Percentiles rank a stretch among this genome's conserved stretches.
phyloP scores from a whole-genome alignment of 2,888 invertebrate species.

The Drosophila borealis region DNA sequence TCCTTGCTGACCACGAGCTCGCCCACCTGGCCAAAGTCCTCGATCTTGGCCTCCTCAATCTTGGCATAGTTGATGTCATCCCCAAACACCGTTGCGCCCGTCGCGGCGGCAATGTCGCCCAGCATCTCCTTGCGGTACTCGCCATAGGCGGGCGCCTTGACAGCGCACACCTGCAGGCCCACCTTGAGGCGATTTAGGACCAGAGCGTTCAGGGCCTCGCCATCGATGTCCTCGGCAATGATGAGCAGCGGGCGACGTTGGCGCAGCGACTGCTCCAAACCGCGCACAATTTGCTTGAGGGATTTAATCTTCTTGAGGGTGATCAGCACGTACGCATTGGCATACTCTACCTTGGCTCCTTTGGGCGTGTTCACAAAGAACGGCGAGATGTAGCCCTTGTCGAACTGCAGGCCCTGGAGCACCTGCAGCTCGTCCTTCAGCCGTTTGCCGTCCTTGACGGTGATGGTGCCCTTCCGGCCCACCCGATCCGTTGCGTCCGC shows the following conservation, averaged over 20 bases:
- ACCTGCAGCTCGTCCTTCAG: conserved; percentile 97
- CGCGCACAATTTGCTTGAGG: conserved; percentile 97
- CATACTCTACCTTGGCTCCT: conserved; percentile 98
- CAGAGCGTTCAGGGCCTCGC: conserved; percentile 96
- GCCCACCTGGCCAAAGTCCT: conserved; percentile 93
- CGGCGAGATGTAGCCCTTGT: conserved; percentile 99
- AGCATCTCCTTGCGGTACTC: conserved; percentile 96
- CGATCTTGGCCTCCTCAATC: conserved; percentile 92
- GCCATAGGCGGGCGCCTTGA: conserved; percentile 98
- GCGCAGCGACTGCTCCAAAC: conserved; percentile 96
- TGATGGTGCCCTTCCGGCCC: conserved; percentile 98
- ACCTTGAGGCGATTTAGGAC: conserved; percentile 97
- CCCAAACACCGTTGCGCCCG: conserved; percentile 96
- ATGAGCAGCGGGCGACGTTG: conserved; percentile 97
- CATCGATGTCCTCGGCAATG: conserved; percentile 97
- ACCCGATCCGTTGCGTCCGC: conserved; percentile 99
- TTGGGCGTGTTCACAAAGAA: conserved; percentile 99
- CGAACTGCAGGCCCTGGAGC: conserved; percentile 99
- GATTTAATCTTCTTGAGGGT: conserved; percentile 99
- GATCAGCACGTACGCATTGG: conserved; percentile 96
- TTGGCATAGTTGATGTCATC: conserved; percentile 96
- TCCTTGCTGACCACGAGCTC: conserved; percentile 97
- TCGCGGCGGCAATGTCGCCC: conserved; percentile 96
- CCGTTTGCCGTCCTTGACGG: conserved; percentile 99
- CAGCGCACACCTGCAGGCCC: conserved; percentile 96